Base-by-base conservation (phyloP, 2,797 vertebrate genomes). In the Falco peregrinus region DNA sequence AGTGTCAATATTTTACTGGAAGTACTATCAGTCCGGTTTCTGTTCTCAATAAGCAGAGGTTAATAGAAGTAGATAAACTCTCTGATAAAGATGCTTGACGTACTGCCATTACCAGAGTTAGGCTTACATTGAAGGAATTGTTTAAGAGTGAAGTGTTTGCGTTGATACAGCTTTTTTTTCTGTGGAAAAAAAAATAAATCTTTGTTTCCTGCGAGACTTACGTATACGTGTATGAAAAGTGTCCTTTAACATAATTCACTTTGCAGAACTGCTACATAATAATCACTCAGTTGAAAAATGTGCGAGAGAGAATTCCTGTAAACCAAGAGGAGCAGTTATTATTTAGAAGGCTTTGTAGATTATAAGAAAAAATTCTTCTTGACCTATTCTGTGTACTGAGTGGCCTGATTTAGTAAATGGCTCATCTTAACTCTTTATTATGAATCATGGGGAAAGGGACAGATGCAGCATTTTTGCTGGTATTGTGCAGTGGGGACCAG, bases 61-160 rank as follows among this genome's bases (percentile, higher is more conserved):
- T 89, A 83, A 76, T 61, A 85, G 76, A 74, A 87, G 56, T 64
- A 81, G 96, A 89, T 94, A 95, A 96, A 89, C 76, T 75, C 57
- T 70, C 53, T 80, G 81, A 28, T 68, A 61, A 61, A 60, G 70
- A 17, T 90, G 61, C 51, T 85, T 70, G 94, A 57, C 28, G 3
- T 73, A 56, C 64, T 92, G 56, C 53, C 41, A 1, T 45, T 64
- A 5, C 24, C 48, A 68, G 54, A 75, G 48, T 45, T 88, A 22
- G 37, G 18, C 56, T 86, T 77, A 22, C 7, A 10, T 9, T 3
- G 2, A 81, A 64, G 54, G 28, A 11, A 19, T 21, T 39, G 15
- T 75, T 94, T 75, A 19, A 61, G 60, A 61, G 80, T 61, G 64
- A 70, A 93, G 6, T 41, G 16, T 87, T 87, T 90, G 45, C 43